A percentile compares a stretch with the other conserved stretches of the same genome.
Evolutionary conservation across 2,797 vertebrate genomes (phyloP).

Genomic region (Lates japonicus): DNA sequence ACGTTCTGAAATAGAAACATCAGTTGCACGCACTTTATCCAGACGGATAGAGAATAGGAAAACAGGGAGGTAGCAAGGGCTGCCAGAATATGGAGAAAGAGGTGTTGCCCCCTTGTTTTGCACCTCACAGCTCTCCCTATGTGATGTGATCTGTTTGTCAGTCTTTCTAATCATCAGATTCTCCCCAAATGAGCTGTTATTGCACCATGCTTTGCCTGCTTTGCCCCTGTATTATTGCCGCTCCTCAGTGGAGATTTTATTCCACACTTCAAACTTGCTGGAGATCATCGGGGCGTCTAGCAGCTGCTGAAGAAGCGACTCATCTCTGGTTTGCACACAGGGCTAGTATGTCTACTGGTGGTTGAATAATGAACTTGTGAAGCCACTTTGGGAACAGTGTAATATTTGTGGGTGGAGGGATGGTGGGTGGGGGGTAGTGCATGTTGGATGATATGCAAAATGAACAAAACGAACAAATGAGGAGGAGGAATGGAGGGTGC

Average conservation of each 20-base stretch:
- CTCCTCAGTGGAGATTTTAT: conserved; percentile 12
- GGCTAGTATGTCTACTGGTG: conserved; percentile 40
- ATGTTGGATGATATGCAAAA: conserved; percentile 57
- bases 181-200: conserved; percentile 1
- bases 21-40: conserved; percentile 58
- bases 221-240: background rate
- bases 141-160: conserved; percentile 29
- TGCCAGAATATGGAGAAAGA: conserved; percentile 33
- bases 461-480: conserved; percentile 60
- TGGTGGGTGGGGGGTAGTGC: conserved; percentile 33
- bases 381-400: conserved; percentile 53
- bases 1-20: conserved; percentile 75
- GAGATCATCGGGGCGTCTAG: conserved; percentile 32
- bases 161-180: conserved; percentile 23
- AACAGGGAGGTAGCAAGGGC: conserved; percentile 24
- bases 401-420: conserved; percentile 43
- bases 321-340: conserved; percentile 41
- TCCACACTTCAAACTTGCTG: background rate
- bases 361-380: conserved; percentile 66
- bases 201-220: background rate
- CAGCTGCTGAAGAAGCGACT: conserved; percentile 34
- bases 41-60: conserved; percentile 62
- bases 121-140: conserved; percentile 6
- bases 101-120: conserved; percentile 13
- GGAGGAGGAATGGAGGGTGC: conserved; percentile 40